These are phyloP conservation scores for Callopanchax toddi DNA, from an alignment of 2,113 vertebrate species.

Conservation along the genomic window DNA sequence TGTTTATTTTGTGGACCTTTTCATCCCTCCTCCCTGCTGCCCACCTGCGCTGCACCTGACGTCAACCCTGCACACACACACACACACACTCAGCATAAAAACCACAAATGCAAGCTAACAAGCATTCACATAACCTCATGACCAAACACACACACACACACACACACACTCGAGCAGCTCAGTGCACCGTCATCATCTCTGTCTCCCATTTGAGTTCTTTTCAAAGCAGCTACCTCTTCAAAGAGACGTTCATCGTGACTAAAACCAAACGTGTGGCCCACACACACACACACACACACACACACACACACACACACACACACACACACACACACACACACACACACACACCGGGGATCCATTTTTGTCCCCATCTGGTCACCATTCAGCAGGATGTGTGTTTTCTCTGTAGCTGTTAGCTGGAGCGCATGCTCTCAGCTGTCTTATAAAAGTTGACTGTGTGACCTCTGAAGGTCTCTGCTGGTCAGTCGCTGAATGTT, in stretches of 20 bases:
- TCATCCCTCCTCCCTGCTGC: conserved; percentile 59
- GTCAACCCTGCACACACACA: conserved; percentile 39
- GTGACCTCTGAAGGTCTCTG: conserved; percentile 42
- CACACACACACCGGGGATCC: conserved; percentile 18
- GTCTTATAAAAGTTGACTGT: conserved; percentile 16
- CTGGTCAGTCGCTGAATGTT: conserved; percentile 9
- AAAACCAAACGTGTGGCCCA: conserved; percentile 39
- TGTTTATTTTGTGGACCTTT: conserved; percentile 68
- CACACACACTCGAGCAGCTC: conserved; percentile 9
- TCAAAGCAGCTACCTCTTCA: conserved; percentile 64
- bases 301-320: conserved; percentile 26
- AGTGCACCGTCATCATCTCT: conserved; percentile 43
- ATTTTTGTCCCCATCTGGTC: conserved; percentile 73
- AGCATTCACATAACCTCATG: conserved; percentile 1
- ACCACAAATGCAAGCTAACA: conserved; percentile 7
- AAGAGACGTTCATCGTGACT: conserved; percentile 46
- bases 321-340: conserved; percentile 29
- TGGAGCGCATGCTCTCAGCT: conserved; percentile 49
- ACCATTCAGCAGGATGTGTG: conserved; percentile 58
- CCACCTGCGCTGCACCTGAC: conserved; percentile 72
- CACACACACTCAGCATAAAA: conserved; percentile 21
- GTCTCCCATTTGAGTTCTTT: conserved; percentile 56
- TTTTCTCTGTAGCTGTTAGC: conserved; percentile 61
- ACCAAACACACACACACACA: conserved; percentile 9
- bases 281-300: conserved; percentile 31